phyloP scores from a whole-genome alignment of 92 coral and sea anemone genomes.

The Actinernus sp. region DNA sequence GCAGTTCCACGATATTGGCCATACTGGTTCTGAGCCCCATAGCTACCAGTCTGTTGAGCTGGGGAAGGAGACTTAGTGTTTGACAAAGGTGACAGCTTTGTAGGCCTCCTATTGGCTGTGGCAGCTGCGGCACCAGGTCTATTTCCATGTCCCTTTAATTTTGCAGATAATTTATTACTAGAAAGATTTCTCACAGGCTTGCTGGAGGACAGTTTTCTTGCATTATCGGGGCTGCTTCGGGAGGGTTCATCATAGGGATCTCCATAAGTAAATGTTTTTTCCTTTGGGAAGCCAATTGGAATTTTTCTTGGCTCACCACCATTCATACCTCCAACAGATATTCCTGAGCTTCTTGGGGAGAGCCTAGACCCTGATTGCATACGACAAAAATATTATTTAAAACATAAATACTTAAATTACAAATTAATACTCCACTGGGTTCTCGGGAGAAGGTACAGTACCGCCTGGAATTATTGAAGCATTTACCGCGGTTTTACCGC shows the following conservation, averaged over 20 bases:
- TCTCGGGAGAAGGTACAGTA: too few species aligned
- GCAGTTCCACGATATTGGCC: not conserved
- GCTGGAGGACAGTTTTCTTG: not conserved
- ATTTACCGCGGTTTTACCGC: too few species aligned
- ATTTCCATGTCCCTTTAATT: conserved; percentile 1
- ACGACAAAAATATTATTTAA: too few species aligned
- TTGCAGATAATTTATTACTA: conserved; percentile 4
- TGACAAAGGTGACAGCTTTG: conserved; percentile 67
- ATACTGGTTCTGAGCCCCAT: not conserved
- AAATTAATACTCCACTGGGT: too few species aligned
- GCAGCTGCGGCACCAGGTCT: not conserved
- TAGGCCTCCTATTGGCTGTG: conserved; percentile 33
- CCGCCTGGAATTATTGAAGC: too few species aligned
- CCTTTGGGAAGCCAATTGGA: conserved; percentile 8
- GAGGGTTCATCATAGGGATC: not conserved
- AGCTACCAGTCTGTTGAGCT: not conserved
- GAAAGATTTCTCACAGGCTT: conserved; percentile 2
- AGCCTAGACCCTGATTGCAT: conserved; percentile 7
- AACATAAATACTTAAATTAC: not conserved
- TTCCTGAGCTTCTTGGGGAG: conserved; percentile 18
- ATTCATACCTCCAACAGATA: not conserved
- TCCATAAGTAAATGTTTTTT: conserved; percentile 31
- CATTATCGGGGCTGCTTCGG: conserved; percentile 4
- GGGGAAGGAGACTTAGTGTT: conserved; percentile 34
- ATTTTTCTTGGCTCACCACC: conserved; percentile 1